Percentiles rank a stretch among this genome's conserved stretches.
These are phyloP conservation scores for Scelioninae gen. 1 DNA, from an alignment of 2,888 invertebrate species.

Conservation along the genomic window DNA sequence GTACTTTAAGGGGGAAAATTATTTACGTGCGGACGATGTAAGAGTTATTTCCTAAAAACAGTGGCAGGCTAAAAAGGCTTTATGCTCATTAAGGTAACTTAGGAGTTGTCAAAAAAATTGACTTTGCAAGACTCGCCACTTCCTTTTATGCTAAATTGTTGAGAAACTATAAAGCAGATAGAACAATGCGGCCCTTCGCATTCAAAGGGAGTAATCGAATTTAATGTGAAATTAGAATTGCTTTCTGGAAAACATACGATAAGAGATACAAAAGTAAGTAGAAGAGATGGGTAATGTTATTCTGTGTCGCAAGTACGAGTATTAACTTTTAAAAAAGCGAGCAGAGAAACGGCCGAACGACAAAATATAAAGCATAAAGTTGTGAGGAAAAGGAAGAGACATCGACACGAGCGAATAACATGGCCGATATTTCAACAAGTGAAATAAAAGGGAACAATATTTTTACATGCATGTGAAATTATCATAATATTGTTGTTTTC, in stretches of 20 bases:
- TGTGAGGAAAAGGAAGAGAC: no score
- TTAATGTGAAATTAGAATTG: conserved; percentile 52
- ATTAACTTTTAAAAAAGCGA: no score
- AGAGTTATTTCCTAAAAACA: background rate
- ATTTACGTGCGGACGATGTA: background rate
- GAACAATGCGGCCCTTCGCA: conserved; percentile 25
- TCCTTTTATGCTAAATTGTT: background rate
- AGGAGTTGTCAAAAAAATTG: conserved; percentile 35
- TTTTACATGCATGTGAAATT: no score
- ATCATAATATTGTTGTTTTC: no score
- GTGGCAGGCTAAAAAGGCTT: background rate
- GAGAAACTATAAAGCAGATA: conserved; percentile 19
- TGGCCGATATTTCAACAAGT: no score
- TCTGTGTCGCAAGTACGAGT: no score
- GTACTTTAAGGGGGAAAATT: conserved; percentile 12
- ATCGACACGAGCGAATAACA: no score
- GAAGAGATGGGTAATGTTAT: no score
- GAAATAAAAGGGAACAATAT: no score
- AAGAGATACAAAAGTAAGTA: no score
- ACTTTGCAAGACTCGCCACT: background rate
- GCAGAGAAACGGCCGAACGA: no score
- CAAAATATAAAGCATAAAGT: no score
- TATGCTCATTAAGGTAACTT: conserved; percentile 6
- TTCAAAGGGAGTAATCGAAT: conserved; percentile 51
- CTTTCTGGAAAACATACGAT: conserved; percentile 34